Evolutionary conservation across 2,888 invertebrate genomes (phyloP), one percentile per base, ranked within the genome.

Genomic region (Napeogenes inachia): DNA sequence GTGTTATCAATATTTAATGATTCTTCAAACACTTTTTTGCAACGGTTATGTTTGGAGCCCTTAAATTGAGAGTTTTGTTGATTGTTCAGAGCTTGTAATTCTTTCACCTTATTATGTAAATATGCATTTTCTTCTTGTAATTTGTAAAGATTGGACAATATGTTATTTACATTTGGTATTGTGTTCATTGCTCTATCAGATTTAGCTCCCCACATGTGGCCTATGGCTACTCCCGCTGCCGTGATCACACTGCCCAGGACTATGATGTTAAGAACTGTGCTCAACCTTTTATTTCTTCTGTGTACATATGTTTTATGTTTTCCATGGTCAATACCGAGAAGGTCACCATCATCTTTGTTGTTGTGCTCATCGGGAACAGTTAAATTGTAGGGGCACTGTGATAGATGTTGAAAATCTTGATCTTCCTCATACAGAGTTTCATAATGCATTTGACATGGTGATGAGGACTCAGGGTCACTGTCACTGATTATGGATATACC

Each of bases 401-500:
- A 54, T 56, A 71, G 65, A 42, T 42, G 35, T 45, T 71, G 67
- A 59, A 70, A 59, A 70, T 78, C 78, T 60, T 64, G 71, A 71
- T 66, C 74, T 65, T 80, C 81, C 60, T 79, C 74, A 56, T 69
- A 55, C 56, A 72, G 59, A 61, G 73, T 74, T 55, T 81, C 76
- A 68, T 73, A 77, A 62, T 68, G 73, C 13, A 76, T 62, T 62
- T 84, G 82, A 71, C 77, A 79, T n/a, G 73, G 67, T 62, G 77
- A 77, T 10, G 73, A 64, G 61, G 78, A 77, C 67, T 90, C 90
- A 55, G 82, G 81, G 58, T 91, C 91, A 72, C 90, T 89, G 70
- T 91, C 91, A 67, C 84, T 91, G 58, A 91, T 91, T 60, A 91
- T 85, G 53, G 91, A 91, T 75, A 91, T 90, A 2, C 91, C 91